Conservation (phyloP, 2,113 vertebrate genomes). For the Emydura subglobosa region DNA sequence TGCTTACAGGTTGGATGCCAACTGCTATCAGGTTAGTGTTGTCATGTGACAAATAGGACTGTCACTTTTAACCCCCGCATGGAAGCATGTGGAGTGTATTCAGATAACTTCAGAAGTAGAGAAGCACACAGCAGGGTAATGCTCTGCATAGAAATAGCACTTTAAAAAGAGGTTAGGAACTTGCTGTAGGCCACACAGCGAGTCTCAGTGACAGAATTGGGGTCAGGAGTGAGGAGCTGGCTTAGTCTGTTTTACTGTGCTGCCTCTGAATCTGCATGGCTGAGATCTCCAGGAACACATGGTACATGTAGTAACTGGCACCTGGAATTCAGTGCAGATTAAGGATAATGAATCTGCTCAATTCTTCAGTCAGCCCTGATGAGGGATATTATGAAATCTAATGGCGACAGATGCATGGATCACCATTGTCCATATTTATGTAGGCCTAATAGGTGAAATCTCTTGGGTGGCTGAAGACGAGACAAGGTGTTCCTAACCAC, state of each 20-base stretch:
- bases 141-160: not conserved
- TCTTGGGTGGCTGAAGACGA: not conserved
- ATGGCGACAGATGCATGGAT: too few species aligned
- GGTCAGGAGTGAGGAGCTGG: not conserved
- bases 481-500: not conserved
- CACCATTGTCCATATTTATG: not conserved
- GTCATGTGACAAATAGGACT: rapidly evolving
- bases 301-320: slow-evolving; percentile 22
- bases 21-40: slow-evolving; percentile 87
- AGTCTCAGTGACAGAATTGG: not conserved
- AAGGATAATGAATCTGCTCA: slow-evolving; percentile 6
- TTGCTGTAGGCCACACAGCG: not conserved
- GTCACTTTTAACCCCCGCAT: not conserved
- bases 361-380: not conserved
- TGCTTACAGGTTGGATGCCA: slow-evolving; percentile 93
- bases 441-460: not conserved
- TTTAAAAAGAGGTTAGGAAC: not conserved
- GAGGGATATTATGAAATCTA: too few species aligned
- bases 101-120: not conserved
- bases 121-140: not conserved
- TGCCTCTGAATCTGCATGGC: not conserved
- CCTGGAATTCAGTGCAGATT: slow-evolving; percentile 28
- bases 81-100: not conserved
- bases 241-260: not conserved
- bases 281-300: not conserved